These are phyloP conservation scores for Callochromis pleurospilus DNA, from an alignment of 2,113 vertebrate genomes.

Conservation along the genomic window DNA sequence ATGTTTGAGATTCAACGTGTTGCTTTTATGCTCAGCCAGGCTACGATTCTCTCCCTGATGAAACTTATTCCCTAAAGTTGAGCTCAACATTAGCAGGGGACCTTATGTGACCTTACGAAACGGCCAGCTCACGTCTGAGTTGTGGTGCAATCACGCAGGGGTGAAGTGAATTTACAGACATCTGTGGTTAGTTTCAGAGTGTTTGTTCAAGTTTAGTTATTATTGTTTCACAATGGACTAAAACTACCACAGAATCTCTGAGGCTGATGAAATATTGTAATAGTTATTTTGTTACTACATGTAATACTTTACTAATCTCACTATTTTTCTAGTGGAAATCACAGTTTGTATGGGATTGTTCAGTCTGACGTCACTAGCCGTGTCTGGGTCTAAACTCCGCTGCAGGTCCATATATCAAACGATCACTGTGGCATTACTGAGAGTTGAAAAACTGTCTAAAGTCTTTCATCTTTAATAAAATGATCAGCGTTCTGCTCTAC, in stretches of 20 bases:
- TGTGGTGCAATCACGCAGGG: background rate
- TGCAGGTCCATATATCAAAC: no score
- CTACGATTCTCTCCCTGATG: accelerated
- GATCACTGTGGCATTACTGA: no score
- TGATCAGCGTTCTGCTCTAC: no score
- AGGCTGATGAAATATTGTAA: background rate
- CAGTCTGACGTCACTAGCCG: no score
- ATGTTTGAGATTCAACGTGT: accelerated
- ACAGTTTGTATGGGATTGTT: no score
- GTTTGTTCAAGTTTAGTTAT: background rate
- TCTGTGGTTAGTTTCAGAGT: background rate
- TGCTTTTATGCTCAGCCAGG: background rate
- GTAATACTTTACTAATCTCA: background rate
- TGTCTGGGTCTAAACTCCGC: no score
- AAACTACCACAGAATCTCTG: background rate
- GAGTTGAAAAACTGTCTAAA: no score
- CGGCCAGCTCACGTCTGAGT: background rate
- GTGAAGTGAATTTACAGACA: background rate
- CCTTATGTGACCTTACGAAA: background rate
- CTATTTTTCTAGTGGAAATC: background rate
- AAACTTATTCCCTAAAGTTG: background rate
- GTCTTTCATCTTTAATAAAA: no score
- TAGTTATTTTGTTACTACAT: background rate
- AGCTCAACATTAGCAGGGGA: background rate
- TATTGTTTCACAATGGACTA: background rate